Conservation (phyloP, 2,113 vertebrate genomes). For the Mirza zaza region DNA sequence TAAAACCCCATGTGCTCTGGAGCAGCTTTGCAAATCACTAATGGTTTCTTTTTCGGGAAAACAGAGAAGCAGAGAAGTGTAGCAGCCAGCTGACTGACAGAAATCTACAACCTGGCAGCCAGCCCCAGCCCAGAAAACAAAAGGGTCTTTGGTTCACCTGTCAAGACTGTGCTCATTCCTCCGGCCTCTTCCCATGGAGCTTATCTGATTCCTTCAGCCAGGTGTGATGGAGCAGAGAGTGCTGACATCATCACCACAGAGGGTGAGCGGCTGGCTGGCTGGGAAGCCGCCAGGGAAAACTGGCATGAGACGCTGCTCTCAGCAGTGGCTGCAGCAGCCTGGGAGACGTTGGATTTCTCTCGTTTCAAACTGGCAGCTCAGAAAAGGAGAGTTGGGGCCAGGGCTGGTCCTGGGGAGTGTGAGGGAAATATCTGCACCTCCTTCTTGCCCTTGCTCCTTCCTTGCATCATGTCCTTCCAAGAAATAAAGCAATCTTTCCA, state of each 20-base stretch:
- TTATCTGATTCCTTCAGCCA: constrained; percentile 78
- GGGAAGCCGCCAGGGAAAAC: constrained; percentile 9
- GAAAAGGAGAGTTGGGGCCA: constrained; percentile 16
- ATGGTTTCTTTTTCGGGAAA: constrained; percentile 73
- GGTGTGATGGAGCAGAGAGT: constrained; percentile 74
- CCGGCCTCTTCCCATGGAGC: constrained; percentile 71
- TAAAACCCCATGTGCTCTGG: constrained; percentile 65
- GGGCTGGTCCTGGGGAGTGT: not conserved
- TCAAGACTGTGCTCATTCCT: constrained; percentile 73
- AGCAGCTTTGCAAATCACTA: constrained; percentile 72
- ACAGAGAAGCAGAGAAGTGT: constrained; percentile 71
- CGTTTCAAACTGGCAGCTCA: not conserved
- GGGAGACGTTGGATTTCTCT: not conserved
- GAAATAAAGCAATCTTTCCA: not conserved
- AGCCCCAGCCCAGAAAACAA: constrained; percentile 73
- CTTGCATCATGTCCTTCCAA: not conserved
- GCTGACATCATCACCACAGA: constrained; percentile 62
- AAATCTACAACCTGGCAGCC: constrained; percentile 69
- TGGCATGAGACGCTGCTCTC: not conserved
- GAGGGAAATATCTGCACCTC: not conserved
- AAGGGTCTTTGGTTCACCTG: constrained; percentile 79
- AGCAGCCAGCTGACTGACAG: constrained; percentile 68
- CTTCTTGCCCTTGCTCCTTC: not conserved
- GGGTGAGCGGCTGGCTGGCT: constrained; percentile 56
- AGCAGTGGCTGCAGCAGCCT: not conserved